Conservation (phyloP, 2,797 vertebrate species). For the Dallia pectoralis region DNA sequence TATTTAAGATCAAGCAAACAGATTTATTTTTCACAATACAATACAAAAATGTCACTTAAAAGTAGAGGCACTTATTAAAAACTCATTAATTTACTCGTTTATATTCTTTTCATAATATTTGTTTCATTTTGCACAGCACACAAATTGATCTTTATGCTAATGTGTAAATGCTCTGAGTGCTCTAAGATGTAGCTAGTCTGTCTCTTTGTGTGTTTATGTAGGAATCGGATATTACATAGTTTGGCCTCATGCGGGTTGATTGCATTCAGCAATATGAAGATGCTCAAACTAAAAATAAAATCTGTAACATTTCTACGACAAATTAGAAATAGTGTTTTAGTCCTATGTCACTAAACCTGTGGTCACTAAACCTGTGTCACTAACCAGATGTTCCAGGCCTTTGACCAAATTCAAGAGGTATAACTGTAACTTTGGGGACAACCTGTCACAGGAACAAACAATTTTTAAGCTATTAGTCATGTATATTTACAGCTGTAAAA, state of each 20-base stretch:
- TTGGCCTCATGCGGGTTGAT: conserved; percentile 27
- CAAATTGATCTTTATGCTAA: conserved; percentile 45
- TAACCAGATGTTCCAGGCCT: too few relatives aligned
- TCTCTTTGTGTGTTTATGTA: conserved; percentile 10
- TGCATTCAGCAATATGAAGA: conserved; percentile 31
- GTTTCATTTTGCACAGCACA: conserved; percentile 43
- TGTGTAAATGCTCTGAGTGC: conserved; percentile 47
- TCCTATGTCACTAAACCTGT: too few relatives aligned
- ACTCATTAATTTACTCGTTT: conserved; percentile 21
- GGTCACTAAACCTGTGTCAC: too few relatives aligned
- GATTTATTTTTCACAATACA: conserved; percentile 26
- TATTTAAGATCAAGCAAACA: conserved; percentile 45
- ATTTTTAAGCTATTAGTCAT: too few relatives aligned
- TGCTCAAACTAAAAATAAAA: too few relatives aligned
- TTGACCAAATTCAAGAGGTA: too few relatives aligned
- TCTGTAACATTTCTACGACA: too few relatives aligned
- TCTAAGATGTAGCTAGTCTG: conserved; percentile 21
- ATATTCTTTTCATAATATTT: neutral
- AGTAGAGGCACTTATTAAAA: conserved; percentile 21
- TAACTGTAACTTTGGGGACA: too few relatives aligned
- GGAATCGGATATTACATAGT: too few relatives aligned
- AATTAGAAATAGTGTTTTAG: too few relatives aligned
- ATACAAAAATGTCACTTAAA: conserved; percentile 7
- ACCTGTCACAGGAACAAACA: too few relatives aligned
- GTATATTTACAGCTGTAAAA: neutral